Conservation (phyloP, 2,797 vertebrate genomes). For the Urocyon cinereoargenteus region DNA sequence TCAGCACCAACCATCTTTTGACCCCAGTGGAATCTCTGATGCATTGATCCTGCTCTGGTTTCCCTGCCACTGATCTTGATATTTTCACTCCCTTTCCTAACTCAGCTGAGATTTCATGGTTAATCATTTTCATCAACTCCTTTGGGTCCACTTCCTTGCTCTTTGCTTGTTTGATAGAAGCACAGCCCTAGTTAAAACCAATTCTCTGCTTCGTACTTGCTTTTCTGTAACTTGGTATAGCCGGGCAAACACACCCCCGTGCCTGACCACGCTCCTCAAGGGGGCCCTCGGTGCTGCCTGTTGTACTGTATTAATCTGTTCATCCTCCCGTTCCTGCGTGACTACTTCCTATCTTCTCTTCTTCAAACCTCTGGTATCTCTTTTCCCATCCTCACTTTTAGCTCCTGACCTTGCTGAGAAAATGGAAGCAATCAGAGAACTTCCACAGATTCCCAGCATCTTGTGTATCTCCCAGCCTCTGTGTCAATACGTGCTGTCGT, state of each 20-base stretch:
- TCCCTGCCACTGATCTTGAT: neutral
- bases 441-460: neutral
- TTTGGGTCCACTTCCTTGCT: neutral
- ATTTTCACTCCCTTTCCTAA: constrained; percentile 19
- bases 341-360: constrained; percentile 14
- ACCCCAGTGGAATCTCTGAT: neutral
- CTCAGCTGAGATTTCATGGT: neutral
- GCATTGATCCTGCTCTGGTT: neutral
- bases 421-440: neutral
- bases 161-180: neutral
- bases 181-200: neutral
- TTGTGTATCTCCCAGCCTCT: neutral
- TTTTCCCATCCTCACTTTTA: constrained; percentile 45
- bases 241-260: neutral
- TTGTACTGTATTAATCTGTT: neutral
- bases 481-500: neutral
- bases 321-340: neutral
- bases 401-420: constrained; percentile 14
- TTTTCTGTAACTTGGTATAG: neutral
- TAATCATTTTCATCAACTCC: neutral
- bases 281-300: neutral
- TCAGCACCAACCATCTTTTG: neutral
- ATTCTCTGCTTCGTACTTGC: neutral
- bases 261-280: neutral
- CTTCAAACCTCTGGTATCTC: neutral